These are phyloP conservation scores for Drosophila anomelani DNA, from an alignment of 2,888 invertebrate species.

Conservation along the genomic window DNA sequence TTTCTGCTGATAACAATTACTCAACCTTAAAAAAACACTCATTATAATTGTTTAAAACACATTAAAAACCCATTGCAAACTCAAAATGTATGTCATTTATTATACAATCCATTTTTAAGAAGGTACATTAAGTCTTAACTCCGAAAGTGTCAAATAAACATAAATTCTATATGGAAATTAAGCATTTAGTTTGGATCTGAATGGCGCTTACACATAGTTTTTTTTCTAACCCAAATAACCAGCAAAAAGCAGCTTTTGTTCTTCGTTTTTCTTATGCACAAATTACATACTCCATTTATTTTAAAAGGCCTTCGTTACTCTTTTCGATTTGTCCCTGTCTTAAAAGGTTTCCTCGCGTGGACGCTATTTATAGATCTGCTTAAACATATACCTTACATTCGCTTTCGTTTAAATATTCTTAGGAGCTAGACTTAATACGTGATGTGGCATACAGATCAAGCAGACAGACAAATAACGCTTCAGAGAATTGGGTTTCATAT, in stretches of 20 bases:
- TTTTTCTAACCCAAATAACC: conserved; percentile 6
- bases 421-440: conserved; percentile 34
- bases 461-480: conserved; percentile 44
- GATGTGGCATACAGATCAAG: conserved; percentile 13
- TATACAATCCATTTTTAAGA: conserved; percentile 3
- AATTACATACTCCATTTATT: conserved; percentile 21
- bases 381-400: conserved; percentile 20
- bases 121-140: not conserved
- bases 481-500: conserved; percentile 36
- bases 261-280: conserved; percentile 11
- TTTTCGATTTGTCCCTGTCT: conserved; percentile 36
- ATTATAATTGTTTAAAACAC: no score
- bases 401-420: conserved; percentile 45
- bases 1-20: not conserved
- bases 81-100: not conserved
- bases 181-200: conserved; percentile 1
- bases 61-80: not conserved
- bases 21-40: no score
- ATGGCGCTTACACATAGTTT: not conserved
- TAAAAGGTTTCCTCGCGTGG: conserved; percentile 25
- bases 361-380: conserved; percentile 12
- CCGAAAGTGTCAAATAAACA: not conserved
- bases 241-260: not conserved
- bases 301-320: conserved; percentile 55
- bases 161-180: not conserved